Conservation (phyloP, 1,140 invertebrate species). For the Drosophila nannoptera region DNA sequence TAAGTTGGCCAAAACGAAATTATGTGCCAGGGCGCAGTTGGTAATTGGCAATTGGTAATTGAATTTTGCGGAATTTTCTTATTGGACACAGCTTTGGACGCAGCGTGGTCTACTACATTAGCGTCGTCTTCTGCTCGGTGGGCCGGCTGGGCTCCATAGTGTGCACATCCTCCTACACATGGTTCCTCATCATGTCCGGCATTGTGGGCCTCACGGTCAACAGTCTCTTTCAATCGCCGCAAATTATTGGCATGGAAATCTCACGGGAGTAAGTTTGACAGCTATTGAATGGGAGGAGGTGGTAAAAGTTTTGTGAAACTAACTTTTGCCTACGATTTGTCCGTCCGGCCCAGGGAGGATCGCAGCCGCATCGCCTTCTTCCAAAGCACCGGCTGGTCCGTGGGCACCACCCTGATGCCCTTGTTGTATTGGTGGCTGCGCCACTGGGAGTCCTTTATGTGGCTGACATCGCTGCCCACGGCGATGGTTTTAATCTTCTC, state of each 20-base stretch:
- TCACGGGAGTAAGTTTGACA: conserved; percentile 75
- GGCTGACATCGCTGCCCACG: conserved; percentile 79
- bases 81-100: conserved; percentile 79
- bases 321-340: conserved; percentile 35
- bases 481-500: conserved; percentile 79
- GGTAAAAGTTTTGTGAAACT: conserved; percentile 44
- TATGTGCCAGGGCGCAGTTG: conserved; percentile 36
- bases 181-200: conserved; percentile 79
- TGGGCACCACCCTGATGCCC: conserved; percentile 81
- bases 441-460: conserved; percentile 81
- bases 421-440: conserved; percentile 81
- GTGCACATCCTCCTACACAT: conserved; percentile 77
- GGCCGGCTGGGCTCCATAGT: conserved; percentile 79
- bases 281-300: not conserved
- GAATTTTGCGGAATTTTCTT: conserved; percentile 49
- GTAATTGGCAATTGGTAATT: conserved; percentile 49
- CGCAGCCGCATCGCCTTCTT: conserved; percentile 79
- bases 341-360: conserved; percentile 64
- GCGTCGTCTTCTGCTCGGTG: conserved; percentile 77
- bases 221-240: conserved; percentile 80
- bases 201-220: conserved; percentile 79
- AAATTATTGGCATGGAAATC: conserved; percentile 80
- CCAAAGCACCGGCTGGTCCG: conserved; percentile 80
- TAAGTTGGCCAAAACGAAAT: conserved; percentile 76
- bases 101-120: conserved; percentile 79